Conservation (phyloP, 2,113 vertebrate species). For the Gasterosteus aculeatus region DNA sequence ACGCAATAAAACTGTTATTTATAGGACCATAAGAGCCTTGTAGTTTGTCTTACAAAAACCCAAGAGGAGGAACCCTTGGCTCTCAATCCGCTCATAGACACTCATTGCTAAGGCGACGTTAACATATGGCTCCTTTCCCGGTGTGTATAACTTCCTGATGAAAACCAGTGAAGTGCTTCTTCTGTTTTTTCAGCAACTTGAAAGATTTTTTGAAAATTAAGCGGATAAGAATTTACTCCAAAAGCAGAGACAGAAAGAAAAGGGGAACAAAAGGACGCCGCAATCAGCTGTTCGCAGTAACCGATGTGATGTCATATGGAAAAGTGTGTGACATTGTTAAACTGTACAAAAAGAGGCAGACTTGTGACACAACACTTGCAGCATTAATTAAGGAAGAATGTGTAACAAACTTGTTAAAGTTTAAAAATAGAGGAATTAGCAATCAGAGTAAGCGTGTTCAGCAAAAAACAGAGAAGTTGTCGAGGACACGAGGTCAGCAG, state of each 20-base stretch:
- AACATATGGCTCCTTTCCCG: conserved; percentile 45
- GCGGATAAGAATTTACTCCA: conserved; percentile 69
- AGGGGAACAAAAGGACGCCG: conserved; percentile 40
- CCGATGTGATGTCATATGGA: conserved; percentile 78
- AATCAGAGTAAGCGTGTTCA: conserved; percentile 49
- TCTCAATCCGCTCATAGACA: conserved; percentile 65
- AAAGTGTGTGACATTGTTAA: conserved; percentile 78
- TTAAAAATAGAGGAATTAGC: conserved; percentile 63
- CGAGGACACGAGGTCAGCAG: conserved; percentile 27
- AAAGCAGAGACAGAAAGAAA: conserved; percentile 43
- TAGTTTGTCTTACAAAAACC: conserved; percentile 82
- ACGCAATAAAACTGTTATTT: conserved; percentile 82
- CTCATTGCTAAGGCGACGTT: conserved; percentile 42
- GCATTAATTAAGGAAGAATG: conserved; percentile 70
- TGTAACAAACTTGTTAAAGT: conserved; percentile 71
- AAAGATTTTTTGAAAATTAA: conserved; percentile 73
- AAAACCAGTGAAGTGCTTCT: conserved; percentile 50
- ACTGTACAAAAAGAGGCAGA: conserved; percentile 54
- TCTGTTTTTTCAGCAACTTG: conserved; percentile 64
- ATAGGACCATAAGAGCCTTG: conserved; percentile 81
- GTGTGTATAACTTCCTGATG: conserved; percentile 54
- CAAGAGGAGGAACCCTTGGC: conserved; percentile 71
- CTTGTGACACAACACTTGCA: conserved; percentile 70
- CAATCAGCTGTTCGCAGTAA: conserved; percentile 62
- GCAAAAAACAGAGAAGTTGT: conserved; percentile 31